Percentiles rank a stretch among this genome's conserved stretches.
These are phyloP conservation scores for Mycetomoellerius zeteki DNA, from an alignment of 1,140 invertebrate genomes.

Conservation along the genomic window DNA sequence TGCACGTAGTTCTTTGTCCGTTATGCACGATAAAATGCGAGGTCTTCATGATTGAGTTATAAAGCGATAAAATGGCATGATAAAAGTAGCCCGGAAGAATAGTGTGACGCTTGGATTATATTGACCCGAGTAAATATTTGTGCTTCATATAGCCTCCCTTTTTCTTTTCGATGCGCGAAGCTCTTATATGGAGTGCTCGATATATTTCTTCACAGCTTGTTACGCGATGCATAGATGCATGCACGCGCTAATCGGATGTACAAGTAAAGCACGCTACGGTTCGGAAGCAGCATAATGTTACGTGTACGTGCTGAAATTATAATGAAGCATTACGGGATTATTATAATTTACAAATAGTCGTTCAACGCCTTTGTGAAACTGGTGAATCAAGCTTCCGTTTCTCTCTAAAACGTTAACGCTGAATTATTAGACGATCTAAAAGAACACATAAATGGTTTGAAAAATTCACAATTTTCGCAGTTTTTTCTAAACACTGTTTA, in stretches of 20 bases:
- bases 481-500: not conserved
- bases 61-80: conserved; percentile 61
- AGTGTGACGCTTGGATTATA: conserved; percentile 39
- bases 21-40: conserved; percentile 26
- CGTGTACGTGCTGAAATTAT: conserved; percentile 15
- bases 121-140: conserved; percentile 70
- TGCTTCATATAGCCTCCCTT: not conserved
- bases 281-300: conserved; percentile 19
- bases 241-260: conserved; percentile 13
- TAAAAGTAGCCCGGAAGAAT: conserved; percentile 59
- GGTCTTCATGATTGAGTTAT: conserved; percentile 39
- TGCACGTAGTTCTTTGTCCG: not conserved
- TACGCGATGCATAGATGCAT: conserved; percentile 20
- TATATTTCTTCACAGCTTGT: conserved; percentile 59
- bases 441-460: not conserved
- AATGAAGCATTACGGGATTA: conserved; percentile 20
- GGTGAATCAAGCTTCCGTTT: not conserved
- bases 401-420: not conserved
- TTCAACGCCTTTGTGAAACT: not conserved
- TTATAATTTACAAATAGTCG: conserved; percentile 26
- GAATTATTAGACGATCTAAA: not conserved
- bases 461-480: not conserved
- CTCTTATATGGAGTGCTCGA: conserved; percentile 34
- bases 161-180: not conserved
- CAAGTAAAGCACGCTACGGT: conserved; percentile 19